Conservation (phyloP, 2,113 vertebrate species). For the Pterocles gutturalis region DNA sequence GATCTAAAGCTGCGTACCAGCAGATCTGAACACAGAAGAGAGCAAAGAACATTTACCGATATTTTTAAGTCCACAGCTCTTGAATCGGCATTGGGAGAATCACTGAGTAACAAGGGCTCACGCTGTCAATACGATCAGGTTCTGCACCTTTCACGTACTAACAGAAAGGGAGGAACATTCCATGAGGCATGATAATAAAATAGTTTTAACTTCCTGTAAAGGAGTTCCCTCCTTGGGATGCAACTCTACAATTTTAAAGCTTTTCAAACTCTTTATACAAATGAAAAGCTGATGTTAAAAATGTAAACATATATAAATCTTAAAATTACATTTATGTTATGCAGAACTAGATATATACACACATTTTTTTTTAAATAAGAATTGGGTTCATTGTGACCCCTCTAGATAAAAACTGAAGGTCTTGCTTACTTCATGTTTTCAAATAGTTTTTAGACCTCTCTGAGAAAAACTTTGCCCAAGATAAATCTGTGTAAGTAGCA, state of each 20-base stretch:
- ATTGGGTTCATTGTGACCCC: neutral
- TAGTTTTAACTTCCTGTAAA: neutral
- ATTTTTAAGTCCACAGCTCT: neutral
- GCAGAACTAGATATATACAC: neutral
- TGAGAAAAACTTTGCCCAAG: neutral
- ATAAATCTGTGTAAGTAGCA: neutral
- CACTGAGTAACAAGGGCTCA: neutral
- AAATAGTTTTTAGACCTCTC: neutral
- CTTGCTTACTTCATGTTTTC: neutral
- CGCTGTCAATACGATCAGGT: neutral
- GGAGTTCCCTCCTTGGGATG: neutral
- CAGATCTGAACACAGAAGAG: neutral
- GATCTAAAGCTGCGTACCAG: neutral
- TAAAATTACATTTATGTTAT: neutral
- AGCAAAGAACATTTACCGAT: neutral
- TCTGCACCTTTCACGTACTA: neutral
- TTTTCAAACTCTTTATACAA: neutral
- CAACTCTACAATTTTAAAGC: neutral
- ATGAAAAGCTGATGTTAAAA: neutral
- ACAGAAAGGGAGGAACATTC: neutral
- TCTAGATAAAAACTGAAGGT: neutral
- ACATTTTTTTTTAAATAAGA: neutral
- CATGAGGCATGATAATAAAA: neutral
- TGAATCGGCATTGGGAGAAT: neutral
- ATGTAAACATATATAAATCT: slow-evolving; percentile 4